Conservation (phyloP, 2,888 invertebrate species). For the Barypeithes pellucidus region DNA sequence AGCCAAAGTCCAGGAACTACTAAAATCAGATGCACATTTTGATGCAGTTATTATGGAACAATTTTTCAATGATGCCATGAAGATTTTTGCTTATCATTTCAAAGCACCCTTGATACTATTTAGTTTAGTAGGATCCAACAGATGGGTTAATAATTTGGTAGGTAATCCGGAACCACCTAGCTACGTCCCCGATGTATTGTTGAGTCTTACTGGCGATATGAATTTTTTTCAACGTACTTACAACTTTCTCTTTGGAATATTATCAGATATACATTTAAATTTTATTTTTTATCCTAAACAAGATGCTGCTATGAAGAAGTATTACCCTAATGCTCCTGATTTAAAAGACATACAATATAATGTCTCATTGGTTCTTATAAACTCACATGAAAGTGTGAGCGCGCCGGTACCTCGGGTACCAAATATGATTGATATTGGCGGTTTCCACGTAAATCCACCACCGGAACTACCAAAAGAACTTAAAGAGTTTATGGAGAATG, state of each 20-base stretch:
- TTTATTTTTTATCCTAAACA: constrained; percentile 57
- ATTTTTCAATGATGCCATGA: constrained; percentile 71
- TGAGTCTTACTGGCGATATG: constrained; percentile 62
- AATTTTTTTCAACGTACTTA: constrained; percentile 73
- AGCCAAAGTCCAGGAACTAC: constrained; percentile 47
- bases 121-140: constrained; percentile 69
- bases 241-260: constrained; percentile 68
- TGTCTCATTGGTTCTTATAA: constrained; percentile 61
- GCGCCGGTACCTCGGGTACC: constrained; percentile 73
- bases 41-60: constrained; percentile 65
- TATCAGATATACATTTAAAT: constrained; percentile 52
- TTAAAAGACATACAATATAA: constrained; percentile 59
- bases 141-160: constrained; percentile 70
- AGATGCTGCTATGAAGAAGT: constrained; percentile 59
- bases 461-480: constrained; percentile 68
- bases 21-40: constrained; percentile 62
- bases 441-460: constrained; percentile 69
- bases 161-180: constrained; percentile 72
- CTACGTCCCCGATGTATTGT: constrained; percentile 67
- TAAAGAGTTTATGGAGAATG: constrained; percentile 72
- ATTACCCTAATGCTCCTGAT: constrained; percentile 60
- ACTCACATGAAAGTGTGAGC: constrained; percentile 72
- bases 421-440: constrained; percentile 75
- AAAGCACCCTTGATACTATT: constrained; percentile 65
- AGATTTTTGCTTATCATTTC: constrained; percentile 65